Conservation (phyloP, 2,797 vertebrate species). For the Nyctibius grandis region DNA sequence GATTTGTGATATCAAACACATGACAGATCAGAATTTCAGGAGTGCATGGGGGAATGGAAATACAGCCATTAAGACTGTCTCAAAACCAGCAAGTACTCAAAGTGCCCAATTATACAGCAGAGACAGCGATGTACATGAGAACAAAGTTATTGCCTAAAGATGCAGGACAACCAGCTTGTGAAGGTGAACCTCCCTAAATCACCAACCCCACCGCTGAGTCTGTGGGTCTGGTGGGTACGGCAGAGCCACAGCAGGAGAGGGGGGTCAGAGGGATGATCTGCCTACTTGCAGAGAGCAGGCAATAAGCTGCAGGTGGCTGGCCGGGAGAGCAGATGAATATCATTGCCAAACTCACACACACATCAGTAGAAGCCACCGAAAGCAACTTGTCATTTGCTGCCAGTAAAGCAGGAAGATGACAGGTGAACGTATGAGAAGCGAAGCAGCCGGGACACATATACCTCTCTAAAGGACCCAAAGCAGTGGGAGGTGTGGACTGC, state of each 20-base stretch:
- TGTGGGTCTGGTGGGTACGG: accelerated
- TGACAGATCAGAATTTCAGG: not conserved
- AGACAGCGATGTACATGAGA: accelerated
- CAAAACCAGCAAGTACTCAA: not conserved
- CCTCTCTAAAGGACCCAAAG: not conserved
- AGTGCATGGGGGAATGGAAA: accelerated
- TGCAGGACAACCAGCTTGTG: not conserved
- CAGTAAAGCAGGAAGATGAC: not conserved
- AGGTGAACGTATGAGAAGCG: not conserved
- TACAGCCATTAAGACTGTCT: not conserved
- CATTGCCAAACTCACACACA: not conserved
- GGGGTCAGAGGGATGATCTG: not conserved
- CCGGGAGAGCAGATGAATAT: not conserved
- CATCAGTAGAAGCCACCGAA: not conserved
- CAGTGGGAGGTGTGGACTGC: not conserved
- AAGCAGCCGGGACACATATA: not conserved
- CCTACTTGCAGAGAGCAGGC: no score
- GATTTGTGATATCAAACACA: not conserved
- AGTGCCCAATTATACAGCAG: not conserved
- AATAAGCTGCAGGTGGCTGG: not conserved
- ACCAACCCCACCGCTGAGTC: not conserved
- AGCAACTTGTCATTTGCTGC: not conserved
- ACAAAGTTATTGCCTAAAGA: not conserved
- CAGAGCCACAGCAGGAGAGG: not conserved
- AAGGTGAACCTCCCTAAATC: not conserved